Percentiles rank a stretch among this genome's conserved stretches.
These are phyloP conservation scores for Protodeltote pygarga DNA, from an alignment of 2,888 invertebrate species.

Conservation along the genomic window DNA sequence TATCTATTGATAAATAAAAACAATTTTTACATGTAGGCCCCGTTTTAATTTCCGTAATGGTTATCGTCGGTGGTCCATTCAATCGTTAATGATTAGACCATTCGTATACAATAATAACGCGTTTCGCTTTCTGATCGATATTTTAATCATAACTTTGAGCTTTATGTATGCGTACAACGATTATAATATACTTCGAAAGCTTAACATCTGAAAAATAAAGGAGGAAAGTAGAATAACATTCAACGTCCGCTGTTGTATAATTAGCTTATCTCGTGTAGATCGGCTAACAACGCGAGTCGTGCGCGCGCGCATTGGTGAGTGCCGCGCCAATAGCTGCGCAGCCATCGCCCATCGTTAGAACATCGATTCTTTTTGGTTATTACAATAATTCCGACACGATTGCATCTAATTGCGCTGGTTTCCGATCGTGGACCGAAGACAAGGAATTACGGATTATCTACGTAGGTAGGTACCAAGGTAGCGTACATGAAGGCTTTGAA, in stretches of 20 bases:
- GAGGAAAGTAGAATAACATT: conserved; percentile 71
- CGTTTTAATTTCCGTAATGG: conserved; percentile 68
- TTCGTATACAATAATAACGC: conserved; percentile 65
- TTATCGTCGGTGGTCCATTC: conserved; percentile 66
- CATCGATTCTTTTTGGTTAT: conserved; percentile 85
- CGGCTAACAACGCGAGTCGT: conserved; percentile 69
- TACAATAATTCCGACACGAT: conserved; percentile 85
- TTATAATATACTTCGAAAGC: conserved; percentile 57
- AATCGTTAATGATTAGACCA: conserved; percentile 64
- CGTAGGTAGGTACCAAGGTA: no score
- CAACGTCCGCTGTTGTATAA: conserved; percentile 73
- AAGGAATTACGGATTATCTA: conserved; percentile 71
- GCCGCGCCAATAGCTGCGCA: conserved; percentile 76
- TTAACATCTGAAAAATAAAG: conserved; percentile 77
- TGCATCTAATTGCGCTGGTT: conserved; percentile 83
- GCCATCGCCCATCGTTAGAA: conserved; percentile 74
- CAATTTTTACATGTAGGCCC: conserved; percentile 47
- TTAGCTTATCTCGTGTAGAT: conserved; percentile 82
- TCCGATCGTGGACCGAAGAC: conserved; percentile 74
- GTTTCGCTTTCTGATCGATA: conserved; percentile 65
- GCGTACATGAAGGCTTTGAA: conserved; percentile 47
- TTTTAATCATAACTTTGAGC: conserved; percentile 67
- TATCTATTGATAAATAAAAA: conserved; percentile 19
- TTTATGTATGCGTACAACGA: conserved; percentile 53
- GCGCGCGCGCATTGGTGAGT: conserved; percentile 82